Evolutionary conservation across 2,888 invertebrate species (phyloP).

Genomic region (Yponomeuta malinellus): DNA sequence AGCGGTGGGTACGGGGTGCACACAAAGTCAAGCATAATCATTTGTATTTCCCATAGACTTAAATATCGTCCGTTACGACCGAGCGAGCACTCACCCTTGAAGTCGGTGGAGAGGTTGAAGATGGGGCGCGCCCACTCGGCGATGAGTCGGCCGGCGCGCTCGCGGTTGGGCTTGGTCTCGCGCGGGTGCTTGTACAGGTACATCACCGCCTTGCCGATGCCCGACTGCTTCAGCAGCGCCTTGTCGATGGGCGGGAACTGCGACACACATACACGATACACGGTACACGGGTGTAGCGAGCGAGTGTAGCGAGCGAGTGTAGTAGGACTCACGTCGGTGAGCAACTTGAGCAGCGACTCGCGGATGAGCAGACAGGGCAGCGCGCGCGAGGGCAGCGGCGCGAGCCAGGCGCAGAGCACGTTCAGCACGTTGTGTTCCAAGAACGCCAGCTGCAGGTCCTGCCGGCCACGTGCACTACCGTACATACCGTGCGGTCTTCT

Average conservation of each 20-base stretch:
- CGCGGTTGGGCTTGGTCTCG: slow-evolving; percentile 94
- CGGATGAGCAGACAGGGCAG: slow-evolving; percentile 96
- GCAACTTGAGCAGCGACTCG: slow-evolving; percentile 87
- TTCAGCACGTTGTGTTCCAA: slow-evolving; percentile 95
- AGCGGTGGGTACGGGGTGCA: no score
- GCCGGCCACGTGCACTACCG: background rate
- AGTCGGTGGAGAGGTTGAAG: slow-evolving; percentile 95
- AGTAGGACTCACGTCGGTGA: slow-evolving; percentile 79
- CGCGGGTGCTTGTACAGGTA: slow-evolving; percentile 99
- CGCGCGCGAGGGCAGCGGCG: slow-evolving; percentile 97
- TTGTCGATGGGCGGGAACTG: slow-evolving; percentile 94
- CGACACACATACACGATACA: background rate
- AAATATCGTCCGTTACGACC: no score
- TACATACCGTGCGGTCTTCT: no score
- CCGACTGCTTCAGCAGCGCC: slow-evolving; percentile 93
- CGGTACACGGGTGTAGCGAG: no score
- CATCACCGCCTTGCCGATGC: slow-evolving; percentile 99
- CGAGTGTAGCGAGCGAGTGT: no score
- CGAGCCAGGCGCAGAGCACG: slow-evolving; percentile 97
- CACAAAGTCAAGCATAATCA: no score
- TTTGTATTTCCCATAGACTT: no score
- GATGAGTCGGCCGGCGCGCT: slow-evolving; percentile 92
- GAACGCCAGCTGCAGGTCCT: slow-evolving; percentile 96
- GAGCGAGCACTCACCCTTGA: slow-evolving; percentile 71
- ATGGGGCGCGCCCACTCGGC: slow-evolving; percentile 99